Conservation (phyloP, 2,113 vertebrate species). For the Balaenoptera acutorostrata region DNA sequence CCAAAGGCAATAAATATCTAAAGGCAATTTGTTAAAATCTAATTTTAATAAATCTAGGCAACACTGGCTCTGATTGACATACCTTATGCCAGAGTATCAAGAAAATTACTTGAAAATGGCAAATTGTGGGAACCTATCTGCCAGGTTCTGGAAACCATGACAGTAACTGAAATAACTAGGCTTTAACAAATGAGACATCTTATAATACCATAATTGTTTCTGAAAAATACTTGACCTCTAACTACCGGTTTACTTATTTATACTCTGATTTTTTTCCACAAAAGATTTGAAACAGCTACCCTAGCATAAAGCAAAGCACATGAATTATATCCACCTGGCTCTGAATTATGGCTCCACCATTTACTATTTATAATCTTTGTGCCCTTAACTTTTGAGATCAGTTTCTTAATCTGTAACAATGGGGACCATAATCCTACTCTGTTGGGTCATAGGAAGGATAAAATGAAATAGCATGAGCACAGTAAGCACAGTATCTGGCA, state of each 20-base stretch:
- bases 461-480: slow-evolving; percentile 34
- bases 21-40: slow-evolving; percentile 18
- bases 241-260: slow-evolving; percentile 36
- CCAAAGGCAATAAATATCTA: slow-evolving; percentile 49
- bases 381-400: slow-evolving; percentile 44
- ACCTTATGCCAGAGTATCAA: slow-evolving; percentile 47
- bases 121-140: slow-evolving; percentile 45
- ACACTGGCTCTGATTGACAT: slow-evolving; percentile 10
- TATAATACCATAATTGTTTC: slow-evolving; percentile 24
- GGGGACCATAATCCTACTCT: not conserved
- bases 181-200: slow-evolving; percentile 37
- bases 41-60: slow-evolving; percentile 50
- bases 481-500: not conserved
- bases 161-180: slow-evolving; percentile 44
- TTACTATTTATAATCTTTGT: slow-evolving; percentile 53
- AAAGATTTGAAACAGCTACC: slow-evolving; percentile 37
- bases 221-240: slow-evolving; percentile 51
- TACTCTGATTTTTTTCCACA: slow-evolving; percentile 34
- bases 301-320: slow-evolving; percentile 44
- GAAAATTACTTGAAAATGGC: slow-evolving; percentile 46
- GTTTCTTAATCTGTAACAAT: slow-evolving; percentile 44
- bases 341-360: slow-evolving; percentile 40
- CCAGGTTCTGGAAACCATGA: slow-evolving; percentile 39
- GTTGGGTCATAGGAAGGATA: slow-evolving; percentile 1
- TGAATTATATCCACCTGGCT: slow-evolving; percentile 33